Evolutionary conservation across 1,140 invertebrate genomes (phyloP).

Genomic region (Triops longicaudatus): DNA sequence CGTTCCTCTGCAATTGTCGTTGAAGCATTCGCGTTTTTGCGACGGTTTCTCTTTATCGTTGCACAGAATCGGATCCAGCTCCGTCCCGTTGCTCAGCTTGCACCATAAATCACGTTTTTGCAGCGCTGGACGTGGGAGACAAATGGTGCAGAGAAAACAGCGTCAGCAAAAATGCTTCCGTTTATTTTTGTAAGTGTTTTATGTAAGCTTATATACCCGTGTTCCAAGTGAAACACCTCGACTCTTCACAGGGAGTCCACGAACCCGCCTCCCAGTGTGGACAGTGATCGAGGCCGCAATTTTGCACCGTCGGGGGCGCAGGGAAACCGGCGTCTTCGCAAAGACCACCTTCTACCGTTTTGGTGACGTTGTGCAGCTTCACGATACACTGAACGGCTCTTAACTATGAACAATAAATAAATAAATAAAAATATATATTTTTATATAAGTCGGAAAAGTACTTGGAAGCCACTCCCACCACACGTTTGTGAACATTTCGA

Average conservation of each 20-base stretch:
- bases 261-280: constrained; percentile 59
- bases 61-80: constrained; percentile 51
- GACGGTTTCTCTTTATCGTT: constrained; percentile 55
- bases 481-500: constrained; percentile 77
- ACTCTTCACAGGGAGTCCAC: constrained; percentile 61
- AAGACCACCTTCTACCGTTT: constrained; percentile 52
- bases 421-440: too few relatives aligned
- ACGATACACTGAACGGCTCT: constrained; percentile 63
- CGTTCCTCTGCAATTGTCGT: constrained; percentile 65
- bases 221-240: constrained; percentile 64
- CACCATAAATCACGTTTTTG: constrained; percentile 64
- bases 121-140: constrained; percentile 48
- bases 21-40: constrained; percentile 64
- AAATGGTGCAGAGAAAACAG: background rate
- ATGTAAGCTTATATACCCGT: constrained; percentile 45
- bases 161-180: too few relatives aligned
- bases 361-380: constrained; percentile 45
- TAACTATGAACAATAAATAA: constrained; percentile 36
- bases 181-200: background rate
- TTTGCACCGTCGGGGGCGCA: constrained; percentile 53
- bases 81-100: constrained; percentile 52
- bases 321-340: constrained; percentile 60
- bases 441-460: too few relatives aligned
- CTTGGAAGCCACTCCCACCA: constrained; percentile 62
- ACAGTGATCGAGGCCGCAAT: constrained; percentile 59